Base-by-base conservation (phyloP, 2,888 invertebrate genomes). In the Clepsis dumicolana region DNA sequence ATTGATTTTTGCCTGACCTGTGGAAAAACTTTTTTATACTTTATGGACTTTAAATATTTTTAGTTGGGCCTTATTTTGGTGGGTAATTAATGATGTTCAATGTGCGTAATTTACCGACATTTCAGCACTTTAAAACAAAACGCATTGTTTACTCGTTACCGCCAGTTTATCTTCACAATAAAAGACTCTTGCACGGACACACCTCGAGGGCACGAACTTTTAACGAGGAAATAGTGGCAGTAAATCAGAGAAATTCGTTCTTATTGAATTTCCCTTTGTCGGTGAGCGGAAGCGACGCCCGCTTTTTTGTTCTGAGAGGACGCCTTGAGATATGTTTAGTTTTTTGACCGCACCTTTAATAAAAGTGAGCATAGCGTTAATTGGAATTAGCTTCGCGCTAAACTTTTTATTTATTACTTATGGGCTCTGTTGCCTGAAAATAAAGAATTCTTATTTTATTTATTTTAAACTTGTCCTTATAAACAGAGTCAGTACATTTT, bases 141-240 rank as follows among this genome's bases (percentile, higher is more conserved):
- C 56, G 62, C 56, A 63, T 63, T 63, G 50, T 63, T 63, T 57
- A 29, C 27, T 57, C 63, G 56, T 67, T 63, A 67, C 41, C 67
- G 29, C 27, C 7, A 50, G 82, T 86, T 87, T 86, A 84, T 86
- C 85, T 88, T 86, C 83, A 86, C 86, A 86, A 86, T 86, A 79
- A 85, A 84, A 67, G 84, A 85, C 81, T 80, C 78, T 80, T 81
- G 79, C 83, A 80, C 82, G 78, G 81, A 81, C 83, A 87, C 88
- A 89, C 88, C 90, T 91, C 85, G 85, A 86, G 86, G 84, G 81
- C 80, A 70, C 81, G 82, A 83, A 85, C 84, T 82, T 89, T 86
- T 91, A 93, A 93, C 92, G 91, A 92, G 92, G 85, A 93, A 91
- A 91, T 93, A 92, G 93, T 91, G 89, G 87, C 82, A 88, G 91